phyloP scores from a whole-genome alignment of 2,797 vertebrate species.

The Oryzias sinensis region DNA sequence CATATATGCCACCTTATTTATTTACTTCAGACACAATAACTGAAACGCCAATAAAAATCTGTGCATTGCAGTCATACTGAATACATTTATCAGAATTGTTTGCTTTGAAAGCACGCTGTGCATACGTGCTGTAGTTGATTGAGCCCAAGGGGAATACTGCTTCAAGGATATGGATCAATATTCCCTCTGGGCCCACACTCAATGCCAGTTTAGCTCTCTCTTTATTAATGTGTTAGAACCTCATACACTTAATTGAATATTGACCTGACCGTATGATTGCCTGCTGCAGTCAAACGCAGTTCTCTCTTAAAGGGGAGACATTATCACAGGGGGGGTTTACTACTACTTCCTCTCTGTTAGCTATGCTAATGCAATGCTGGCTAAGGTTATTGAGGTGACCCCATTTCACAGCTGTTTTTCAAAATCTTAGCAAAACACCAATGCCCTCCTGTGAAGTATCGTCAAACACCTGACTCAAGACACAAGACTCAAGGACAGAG shows the following conservation, averaged over 20 bases:
- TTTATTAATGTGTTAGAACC: constrained; percentile 53
- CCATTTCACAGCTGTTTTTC: no score
- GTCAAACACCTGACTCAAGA: no score
- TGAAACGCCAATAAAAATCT: no score
- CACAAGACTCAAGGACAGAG: no score
- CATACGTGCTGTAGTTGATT: background rate
- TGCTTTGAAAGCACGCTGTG: background rate
- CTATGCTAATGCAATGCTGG: no score
- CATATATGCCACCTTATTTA: no score
- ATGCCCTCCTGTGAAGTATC: no score
- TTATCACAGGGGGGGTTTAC: constrained; percentile 1
- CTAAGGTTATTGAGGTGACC: no score
- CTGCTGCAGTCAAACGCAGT: background rate
- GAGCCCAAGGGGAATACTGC: constrained; percentile 12
- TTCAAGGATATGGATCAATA: constrained; percentile 37
- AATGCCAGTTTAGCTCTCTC: constrained; percentile 52
- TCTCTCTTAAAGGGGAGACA: background rate
- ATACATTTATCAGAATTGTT: background rate
- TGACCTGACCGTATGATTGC: constrained; percentile 56
- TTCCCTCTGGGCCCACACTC: constrained; percentile 32
- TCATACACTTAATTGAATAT: constrained; percentile 69
- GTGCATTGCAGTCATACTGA: no score
- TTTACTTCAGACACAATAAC: no score
- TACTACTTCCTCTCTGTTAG: no score
- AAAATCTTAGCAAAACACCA: no score